Evolutionary conservation across 2,797 vertebrate species (phyloP).

Genomic region (Pelochelys cantorii): DNA sequence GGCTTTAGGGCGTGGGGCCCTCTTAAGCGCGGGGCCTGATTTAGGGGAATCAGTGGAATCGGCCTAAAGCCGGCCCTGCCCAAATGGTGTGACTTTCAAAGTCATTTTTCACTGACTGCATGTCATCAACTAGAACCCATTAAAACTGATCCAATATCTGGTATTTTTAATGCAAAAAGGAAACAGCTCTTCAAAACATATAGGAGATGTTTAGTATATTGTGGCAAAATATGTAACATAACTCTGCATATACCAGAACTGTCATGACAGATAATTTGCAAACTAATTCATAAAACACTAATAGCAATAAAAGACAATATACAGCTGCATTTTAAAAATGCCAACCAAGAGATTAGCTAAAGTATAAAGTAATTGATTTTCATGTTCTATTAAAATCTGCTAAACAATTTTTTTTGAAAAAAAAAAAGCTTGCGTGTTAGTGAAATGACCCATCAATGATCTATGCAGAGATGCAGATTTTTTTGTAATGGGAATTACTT

Average conservation of each 20-base stretch:
- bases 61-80: neutral
- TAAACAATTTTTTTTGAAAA: conserved; percentile 26
- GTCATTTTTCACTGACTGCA: neutral
- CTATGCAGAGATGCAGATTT: neutral
- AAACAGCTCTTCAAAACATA: neutral
- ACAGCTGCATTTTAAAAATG: conserved; percentile 13
- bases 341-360: conserved; percentile 23
- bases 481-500: neutral
- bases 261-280: conserved; percentile 33
- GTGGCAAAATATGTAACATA: conserved; percentile 25
- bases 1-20: too few species aligned
- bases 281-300: conserved; percentile 19
- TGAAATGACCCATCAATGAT: neutral
- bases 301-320: conserved; percentile 12
- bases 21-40: too few species aligned
- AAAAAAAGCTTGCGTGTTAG: neutral
- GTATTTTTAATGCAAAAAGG: neutral
- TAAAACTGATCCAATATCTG: conserved; percentile 1
- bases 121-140: neutral
- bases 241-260: conserved; percentile 2
- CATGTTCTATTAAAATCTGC: neutral
- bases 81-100: neutral
- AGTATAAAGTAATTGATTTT: neutral
- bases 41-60: too few species aligned
- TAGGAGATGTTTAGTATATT: neutral